A percentile compares a stretch with the other conserved stretches of the same genome.
phyloP scores from a whole-genome alignment of 2,888 invertebrate species.

The Heteromurus nitidus region DNA sequence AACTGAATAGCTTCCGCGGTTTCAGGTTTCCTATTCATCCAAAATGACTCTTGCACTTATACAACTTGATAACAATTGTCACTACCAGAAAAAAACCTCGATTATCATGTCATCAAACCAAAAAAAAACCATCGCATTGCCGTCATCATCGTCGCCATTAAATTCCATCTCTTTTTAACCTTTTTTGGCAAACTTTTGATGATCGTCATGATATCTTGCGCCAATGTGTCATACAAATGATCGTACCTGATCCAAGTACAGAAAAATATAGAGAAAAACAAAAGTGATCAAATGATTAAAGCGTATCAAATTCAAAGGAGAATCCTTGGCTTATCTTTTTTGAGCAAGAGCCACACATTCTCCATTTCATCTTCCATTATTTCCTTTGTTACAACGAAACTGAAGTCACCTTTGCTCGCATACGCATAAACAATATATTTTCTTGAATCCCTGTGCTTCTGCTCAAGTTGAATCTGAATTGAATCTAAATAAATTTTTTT shows the following conservation, averaged over 20 bases:
- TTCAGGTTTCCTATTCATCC: neutral
- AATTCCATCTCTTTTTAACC: neutral
- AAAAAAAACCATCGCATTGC: constrained; percentile 8
- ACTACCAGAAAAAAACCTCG: constrained; percentile 18
- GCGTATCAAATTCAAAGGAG: constrained; percentile 37
- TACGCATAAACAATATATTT: neutral
- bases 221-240: too few species aligned
- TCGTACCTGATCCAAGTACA: neutral
- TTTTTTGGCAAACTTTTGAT: neutral
- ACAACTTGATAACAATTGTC: constrained; percentile 16
- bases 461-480: neutral
- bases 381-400: too few species aligned
- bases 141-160: neutral
- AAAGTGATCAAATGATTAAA: constrained; percentile 58
- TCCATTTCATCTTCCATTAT: neutral
- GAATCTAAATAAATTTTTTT: too few species aligned
- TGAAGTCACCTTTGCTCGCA: neutral
- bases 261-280: constrained; percentile 1
- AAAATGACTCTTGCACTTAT: neutral
- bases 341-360: neutral
- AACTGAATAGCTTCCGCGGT: constrained; percentile 16
- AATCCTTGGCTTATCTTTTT: constrained; percentile 52
- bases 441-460: neutral
- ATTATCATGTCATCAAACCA: neutral
- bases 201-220: too few species aligned